phyloP scores from a whole-genome alignment of 2,113 vertebrate genomes.

The Xerus inauris region DNA sequence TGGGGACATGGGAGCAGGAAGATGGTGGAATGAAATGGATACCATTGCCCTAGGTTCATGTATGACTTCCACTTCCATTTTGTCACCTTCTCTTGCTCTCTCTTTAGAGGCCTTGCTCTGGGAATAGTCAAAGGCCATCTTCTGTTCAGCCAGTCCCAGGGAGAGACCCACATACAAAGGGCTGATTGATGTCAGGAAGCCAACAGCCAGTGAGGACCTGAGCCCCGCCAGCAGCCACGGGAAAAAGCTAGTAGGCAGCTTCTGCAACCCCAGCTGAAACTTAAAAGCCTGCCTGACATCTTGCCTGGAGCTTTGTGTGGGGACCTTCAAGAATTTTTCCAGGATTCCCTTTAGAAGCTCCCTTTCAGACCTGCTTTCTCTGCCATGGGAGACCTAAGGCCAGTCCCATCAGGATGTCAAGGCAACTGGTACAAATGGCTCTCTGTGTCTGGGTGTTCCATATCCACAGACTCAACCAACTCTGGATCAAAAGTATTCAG shows the following conservation, averaged over 20 bases:
- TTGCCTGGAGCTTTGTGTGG: neutral
- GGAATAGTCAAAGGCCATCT: neutral
- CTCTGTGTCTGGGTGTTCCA: neutral
- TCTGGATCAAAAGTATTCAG: neutral
- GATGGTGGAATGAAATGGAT: too few relatives aligned
- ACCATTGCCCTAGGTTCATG: too few relatives aligned
- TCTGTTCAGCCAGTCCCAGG: neutral
- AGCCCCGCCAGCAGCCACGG: too few relatives aligned
- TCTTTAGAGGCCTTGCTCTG: neutral
- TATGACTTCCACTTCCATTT: too few relatives aligned
- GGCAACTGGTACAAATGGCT: neutral
- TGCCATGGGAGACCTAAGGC: neutral
- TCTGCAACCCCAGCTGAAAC: neutral
- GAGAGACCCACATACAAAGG: neutral
- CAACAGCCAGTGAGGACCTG: neutral
- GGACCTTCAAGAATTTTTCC: neutral
- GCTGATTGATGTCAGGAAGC: neutral
- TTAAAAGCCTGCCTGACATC: neutral
- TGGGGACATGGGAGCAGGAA: too few relatives aligned
- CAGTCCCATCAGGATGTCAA: neutral
- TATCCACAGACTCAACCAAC: neutral
- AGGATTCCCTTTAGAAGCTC: neutral
- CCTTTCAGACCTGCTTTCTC: neutral
- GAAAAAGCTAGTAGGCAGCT: neutral
- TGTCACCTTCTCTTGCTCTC: neutral